phyloP scores from a whole-genome alignment of 1,140 invertebrate species.

The Drosophila pseudoobscura region DNA sequence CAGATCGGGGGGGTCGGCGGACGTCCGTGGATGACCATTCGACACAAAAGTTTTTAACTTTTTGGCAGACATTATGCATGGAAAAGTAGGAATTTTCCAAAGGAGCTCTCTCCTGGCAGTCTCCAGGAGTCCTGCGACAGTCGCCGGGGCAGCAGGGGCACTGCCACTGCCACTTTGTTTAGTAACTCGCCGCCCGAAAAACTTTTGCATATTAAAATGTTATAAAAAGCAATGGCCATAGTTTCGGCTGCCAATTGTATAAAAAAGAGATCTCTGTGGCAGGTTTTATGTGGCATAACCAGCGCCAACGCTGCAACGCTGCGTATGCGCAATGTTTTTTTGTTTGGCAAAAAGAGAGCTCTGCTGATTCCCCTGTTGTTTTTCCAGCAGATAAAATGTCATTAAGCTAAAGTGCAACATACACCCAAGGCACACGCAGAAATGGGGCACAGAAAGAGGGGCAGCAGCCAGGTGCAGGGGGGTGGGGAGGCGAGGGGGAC shows the following conservation, averaged over 20 bases:
- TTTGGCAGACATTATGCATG: slow-evolving; percentile 70
- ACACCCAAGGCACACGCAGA: slow-evolving; percentile 41
- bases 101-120: slow-evolving; percentile 17
- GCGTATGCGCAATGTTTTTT: slow-evolving; percentile 60
- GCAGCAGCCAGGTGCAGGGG: not conserved
- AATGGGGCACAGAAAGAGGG: slow-evolving; percentile 20
- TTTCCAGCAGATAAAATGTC: slow-evolving; percentile 70
- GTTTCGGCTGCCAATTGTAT: slow-evolving; percentile 78
- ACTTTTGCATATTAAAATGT: slow-evolving; percentile 79
- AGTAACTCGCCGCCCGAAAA: slow-evolving; percentile 41
- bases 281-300: slow-evolving; percentile 71
- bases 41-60: slow-evolving; percentile 40
- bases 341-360: slow-evolving; percentile 30
- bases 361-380: not conserved
- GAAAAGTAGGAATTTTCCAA: slow-evolving; percentile 32
- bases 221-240: slow-evolving; percentile 77
- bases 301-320: slow-evolving; percentile 39
- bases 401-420: slow-evolving; percentile 77
- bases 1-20: not conserved
- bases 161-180: slow-evolving; percentile 9
- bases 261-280: slow-evolving; percentile 52
- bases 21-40: slow-evolving; percentile 52
- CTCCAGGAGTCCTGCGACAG: not conserved
- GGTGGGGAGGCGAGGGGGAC: slow-evolving; percentile 2
- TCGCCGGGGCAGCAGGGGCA: not conserved